phyloP scores from a whole-genome alignment of 2,888 invertebrate genomes.

The Calliphora vomitoria region DNA sequence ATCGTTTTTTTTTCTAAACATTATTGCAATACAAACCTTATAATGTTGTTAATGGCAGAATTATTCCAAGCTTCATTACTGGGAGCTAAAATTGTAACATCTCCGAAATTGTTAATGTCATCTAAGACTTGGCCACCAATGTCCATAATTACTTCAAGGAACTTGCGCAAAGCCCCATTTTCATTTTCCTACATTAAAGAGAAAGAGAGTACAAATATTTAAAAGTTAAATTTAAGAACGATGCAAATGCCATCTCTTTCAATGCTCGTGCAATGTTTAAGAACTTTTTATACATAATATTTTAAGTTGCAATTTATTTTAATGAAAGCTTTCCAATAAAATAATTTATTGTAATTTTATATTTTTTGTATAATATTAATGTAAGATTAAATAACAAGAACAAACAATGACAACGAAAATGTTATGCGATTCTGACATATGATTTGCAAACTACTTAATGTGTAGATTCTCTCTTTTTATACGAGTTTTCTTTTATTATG shows the following conservation, averaged over 20 bases:
- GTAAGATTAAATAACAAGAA: background rate
- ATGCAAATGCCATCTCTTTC: background rate
- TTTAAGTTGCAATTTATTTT: slow-evolving; percentile 2
- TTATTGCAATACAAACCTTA: slow-evolving; percentile 85
- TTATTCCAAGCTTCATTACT: slow-evolving; percentile 94
- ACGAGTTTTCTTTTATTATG: too few relatives aligned
- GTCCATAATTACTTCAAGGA: slow-evolving; percentile 92
- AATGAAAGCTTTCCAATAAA: slow-evolving; percentile 5
- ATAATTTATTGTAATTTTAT: background rate
- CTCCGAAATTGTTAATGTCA: slow-evolving; percentile 88
- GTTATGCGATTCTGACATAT: too few relatives aligned
- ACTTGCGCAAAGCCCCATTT: slow-evolving; percentile 91
- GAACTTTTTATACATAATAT: background rate
- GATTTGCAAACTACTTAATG: too few relatives aligned
- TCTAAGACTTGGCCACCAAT: slow-evolving; percentile 90
- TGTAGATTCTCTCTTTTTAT: too few relatives aligned
- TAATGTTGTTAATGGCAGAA: slow-evolving; percentile 89
- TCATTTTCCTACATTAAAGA: slow-evolving; percentile 83
- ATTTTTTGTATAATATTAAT: background rate
- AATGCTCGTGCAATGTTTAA: slow-evolving; percentile 33
- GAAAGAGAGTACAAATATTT: background rate
- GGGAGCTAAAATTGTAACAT: slow-evolving; percentile 94
- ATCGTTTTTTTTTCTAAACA: background rate
- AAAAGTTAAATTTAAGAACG: background rate
- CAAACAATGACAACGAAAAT: too few relatives aligned